Evolutionary conservation across 2,888 invertebrate species (phyloP).

Genomic region (Rhabditoides inermis): DNA sequence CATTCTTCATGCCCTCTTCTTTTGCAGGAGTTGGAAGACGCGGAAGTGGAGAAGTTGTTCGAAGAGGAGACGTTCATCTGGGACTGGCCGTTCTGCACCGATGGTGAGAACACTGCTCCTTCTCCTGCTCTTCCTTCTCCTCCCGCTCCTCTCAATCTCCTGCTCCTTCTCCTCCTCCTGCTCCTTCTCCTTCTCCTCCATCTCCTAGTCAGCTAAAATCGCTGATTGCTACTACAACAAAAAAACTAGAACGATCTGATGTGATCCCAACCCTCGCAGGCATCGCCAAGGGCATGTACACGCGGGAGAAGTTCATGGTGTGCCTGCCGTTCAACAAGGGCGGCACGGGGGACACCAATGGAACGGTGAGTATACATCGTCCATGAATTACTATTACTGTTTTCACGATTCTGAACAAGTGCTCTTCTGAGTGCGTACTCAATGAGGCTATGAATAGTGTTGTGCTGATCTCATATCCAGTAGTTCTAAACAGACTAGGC

Average conservation of each 20-base stretch:
- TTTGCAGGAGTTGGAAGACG: neutral
- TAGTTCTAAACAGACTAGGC: too few relatives aligned
- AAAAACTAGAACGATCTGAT: neutral
- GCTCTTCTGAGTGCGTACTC: neutral
- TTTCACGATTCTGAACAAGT: too few relatives aligned
- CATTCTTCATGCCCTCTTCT: neutral
- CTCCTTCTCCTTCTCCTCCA: too few relatives aligned
- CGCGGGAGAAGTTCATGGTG: constrained; percentile 41
- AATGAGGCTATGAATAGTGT: constrained; percentile 3
- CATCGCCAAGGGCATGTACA: constrained; percentile 43
- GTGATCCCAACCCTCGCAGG: constrained; percentile 18
- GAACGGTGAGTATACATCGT: constrained; percentile 39
- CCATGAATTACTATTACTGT: too few relatives aligned
- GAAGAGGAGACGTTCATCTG: constrained; percentile 35
- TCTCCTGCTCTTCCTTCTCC: too few relatives aligned
- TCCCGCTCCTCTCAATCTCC: too few relatives aligned
- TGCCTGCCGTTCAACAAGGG: constrained; percentile 47
- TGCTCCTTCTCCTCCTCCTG: constrained; percentile 4
- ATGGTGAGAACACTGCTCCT: constrained; percentile 19
- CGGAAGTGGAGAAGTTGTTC: constrained; percentile 1
- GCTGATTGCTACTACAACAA: too few relatives aligned
- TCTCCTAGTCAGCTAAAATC: too few relatives aligned
- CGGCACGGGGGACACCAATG: constrained; percentile 44
- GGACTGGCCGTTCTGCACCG: constrained; percentile 47
- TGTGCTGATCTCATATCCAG: neutral